Evolutionary conservation across 2,113 vertebrate genomes (phyloP), one percentile per base, ranked within the genome.

Genomic region (Willisornis vidua): DNA sequence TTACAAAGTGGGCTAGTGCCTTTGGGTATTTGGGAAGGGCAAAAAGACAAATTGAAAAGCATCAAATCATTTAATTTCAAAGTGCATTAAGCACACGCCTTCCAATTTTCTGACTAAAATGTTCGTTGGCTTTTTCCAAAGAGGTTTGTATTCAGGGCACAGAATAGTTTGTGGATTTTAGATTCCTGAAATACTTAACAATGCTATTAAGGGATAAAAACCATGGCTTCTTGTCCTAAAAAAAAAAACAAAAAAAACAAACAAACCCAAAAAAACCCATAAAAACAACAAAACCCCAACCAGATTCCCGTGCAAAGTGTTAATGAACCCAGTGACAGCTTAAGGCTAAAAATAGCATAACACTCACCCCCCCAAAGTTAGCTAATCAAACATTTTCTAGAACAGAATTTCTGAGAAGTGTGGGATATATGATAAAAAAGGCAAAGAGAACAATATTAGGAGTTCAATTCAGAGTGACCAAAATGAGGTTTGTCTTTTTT

Each of bases 11-110:
- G 94, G 96, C 94, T 96, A 96, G 93, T 82, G 93, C 94, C 94
- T 96, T 94, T 97, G 96, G 96, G 96, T 96, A 96, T 97, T 96
- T 87, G 92, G 88, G 93, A 97, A 97, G 96, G 96, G 92, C 94
- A 93, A 95, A 94, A 92, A 96, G 96, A 96, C 95, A 94, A 93
- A 96, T 96, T 95, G 95, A 82, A 97, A 94, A 92, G 90, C 92
- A 96, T 83, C 90, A 89, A 89, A 93, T 95, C 28, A 92, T 96
- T 96, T 96, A 95, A 96, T 95, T 97, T 94, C 70, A n/a, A 94
- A 94, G 80, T 93, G 88, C 86, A 58, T 87, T 95, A 90, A 93
- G 90, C 73, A 6, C 83, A 93, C 62, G 57, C 66, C 80, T 93
- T 96, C 86, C 92, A 86, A 68, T 96, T 93, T 90, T 82, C 92